Conservation (phyloP, 2,797 vertebrate species). For the Silurus lanzhouensis region DNA sequence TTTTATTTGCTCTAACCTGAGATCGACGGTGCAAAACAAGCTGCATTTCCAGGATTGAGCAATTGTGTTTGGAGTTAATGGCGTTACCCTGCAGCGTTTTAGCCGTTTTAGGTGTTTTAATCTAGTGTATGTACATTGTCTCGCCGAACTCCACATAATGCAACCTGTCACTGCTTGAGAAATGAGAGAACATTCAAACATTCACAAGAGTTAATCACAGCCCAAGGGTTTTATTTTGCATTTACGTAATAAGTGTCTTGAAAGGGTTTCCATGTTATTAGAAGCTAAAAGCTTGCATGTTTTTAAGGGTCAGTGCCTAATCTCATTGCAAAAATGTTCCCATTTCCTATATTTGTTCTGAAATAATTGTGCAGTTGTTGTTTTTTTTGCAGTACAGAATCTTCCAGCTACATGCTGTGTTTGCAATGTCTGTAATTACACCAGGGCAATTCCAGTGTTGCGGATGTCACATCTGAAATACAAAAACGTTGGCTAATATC, state of each 20-base stretch:
- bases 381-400: neutral
- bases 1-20: neutral
- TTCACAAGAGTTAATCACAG: constrained; percentile 8
- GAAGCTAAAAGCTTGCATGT: neutral
- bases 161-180: neutral
- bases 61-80: neutral
- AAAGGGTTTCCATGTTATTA: neutral
- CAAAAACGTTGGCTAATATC: neutral
- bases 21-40: neutral
- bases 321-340: neutral
- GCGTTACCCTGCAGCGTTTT: neutral
- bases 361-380: neutral
- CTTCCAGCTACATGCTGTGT: neutral
- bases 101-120: neutral
- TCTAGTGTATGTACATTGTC: neutral
- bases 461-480: neutral
- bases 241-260: neutral
- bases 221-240: neutral
- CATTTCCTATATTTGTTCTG: neutral
- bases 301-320: neutral
- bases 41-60: neutral
- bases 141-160: constrained; percentile 15
- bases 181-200: neutral
- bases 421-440: neutral
- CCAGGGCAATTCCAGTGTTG: neutral